Evolutionary conservation across 2,888 invertebrate species (phyloP).

Genomic region (Lepetodrilus schrolli): DNA sequence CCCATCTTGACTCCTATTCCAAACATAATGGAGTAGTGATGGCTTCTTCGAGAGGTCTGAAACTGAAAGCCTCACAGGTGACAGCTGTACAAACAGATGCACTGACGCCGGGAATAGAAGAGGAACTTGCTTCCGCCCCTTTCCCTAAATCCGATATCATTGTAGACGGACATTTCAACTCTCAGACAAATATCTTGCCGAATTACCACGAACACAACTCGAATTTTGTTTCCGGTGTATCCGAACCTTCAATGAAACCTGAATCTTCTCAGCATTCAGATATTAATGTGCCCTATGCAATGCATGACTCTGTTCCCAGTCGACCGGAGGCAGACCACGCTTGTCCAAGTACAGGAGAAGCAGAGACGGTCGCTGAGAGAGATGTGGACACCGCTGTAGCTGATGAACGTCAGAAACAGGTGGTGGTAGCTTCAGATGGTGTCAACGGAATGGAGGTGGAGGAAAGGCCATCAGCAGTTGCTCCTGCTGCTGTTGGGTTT

Average conservation of each 20-base stretch:
- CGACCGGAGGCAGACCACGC: neutral
- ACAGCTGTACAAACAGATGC: constrained; percentile 47
- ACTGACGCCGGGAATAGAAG: constrained; percentile 43
- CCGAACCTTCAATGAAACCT: neutral
- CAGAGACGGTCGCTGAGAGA: neutral
- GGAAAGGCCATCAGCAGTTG: neutral
- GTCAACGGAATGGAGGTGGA: neutral
- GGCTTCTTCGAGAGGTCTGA: constrained; percentile 9
- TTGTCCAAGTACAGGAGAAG: too few relatives aligned
- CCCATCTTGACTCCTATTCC: neutral
- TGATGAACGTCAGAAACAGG: neutral
- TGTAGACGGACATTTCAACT: constrained; percentile 44
- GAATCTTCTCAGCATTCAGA: neutral
- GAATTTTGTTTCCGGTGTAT: too few relatives aligned
- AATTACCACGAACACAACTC: neutral
- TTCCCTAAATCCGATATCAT: constrained; percentile 48
- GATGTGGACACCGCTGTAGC: neutral
- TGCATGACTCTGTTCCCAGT: neutral
- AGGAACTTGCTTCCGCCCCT: constrained; percentile 38
- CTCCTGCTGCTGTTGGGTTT: constrained; percentile 35
- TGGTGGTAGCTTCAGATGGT: neutral
- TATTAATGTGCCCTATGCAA: constrained; percentile 3
- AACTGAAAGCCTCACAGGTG: constrained; percentile 43
- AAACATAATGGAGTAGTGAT: neutral
- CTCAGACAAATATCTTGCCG: neutral